Conservation (phyloP, 2,797 vertebrate genomes). For the Pachyuromys duprasi region DNA sequence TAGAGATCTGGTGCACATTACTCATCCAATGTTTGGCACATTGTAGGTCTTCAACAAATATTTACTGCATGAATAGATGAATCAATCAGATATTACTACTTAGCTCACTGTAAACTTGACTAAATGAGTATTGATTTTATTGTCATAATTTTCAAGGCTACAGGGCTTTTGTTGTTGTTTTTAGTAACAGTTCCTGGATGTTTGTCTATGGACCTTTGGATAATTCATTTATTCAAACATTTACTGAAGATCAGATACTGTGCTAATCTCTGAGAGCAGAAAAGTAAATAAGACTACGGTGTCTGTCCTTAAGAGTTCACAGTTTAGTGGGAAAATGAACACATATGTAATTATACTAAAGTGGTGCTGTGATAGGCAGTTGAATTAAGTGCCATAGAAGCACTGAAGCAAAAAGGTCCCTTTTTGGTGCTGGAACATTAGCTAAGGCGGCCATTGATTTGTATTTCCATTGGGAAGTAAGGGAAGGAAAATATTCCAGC, state of each 20-base stretch:
- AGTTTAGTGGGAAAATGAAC: not conserved
- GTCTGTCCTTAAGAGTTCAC: constrained; percentile 1
- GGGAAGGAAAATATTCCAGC: constrained; percentile 16
- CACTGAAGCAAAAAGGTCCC: not conserved
- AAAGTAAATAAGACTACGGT: constrained; percentile 14
- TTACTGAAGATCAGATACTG: constrained; percentile 3
- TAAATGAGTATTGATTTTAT: constrained; percentile 44
- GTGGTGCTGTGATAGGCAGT: not conserved
- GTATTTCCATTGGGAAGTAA: constrained; percentile 4
- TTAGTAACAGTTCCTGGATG: constrained; percentile 19
- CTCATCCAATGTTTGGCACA: constrained; percentile 12
- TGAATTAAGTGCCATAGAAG: constrained; percentile 26
- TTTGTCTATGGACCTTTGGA: not conserved
- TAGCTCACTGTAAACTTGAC: constrained; percentile 21
- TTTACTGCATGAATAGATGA: constrained; percentile 10
- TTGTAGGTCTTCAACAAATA: constrained; percentile 10
- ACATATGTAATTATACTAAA: not conserved
- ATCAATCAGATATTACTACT: not conserved
- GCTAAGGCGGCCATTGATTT: constrained; percentile 28
- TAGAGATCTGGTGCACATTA: not conserved
- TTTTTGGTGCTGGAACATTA: constrained; percentile 31
- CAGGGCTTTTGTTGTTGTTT: not conserved
- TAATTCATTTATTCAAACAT: constrained; percentile 56
- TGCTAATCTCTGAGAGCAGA: constrained; percentile 32
- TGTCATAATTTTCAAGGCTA: constrained; percentile 38